Conservation (phyloP, 2,888 invertebrate species). For the Amaurobius ferox region DNA sequence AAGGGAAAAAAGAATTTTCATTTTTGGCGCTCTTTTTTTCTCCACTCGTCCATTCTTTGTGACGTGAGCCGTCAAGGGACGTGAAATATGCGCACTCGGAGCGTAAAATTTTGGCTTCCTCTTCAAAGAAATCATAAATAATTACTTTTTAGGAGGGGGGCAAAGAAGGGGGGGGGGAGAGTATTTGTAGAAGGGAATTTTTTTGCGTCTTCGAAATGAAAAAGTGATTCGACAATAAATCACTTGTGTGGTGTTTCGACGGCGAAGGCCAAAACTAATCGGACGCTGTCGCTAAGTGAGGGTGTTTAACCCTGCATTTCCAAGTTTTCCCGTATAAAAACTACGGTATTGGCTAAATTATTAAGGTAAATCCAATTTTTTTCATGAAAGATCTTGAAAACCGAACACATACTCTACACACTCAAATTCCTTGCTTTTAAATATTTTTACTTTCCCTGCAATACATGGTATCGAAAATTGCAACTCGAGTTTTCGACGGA, state of each 20-base stretch:
- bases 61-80: slow-evolving; percentile 57
- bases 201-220: slow-evolving; percentile 13
- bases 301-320: too few relatives aligned
- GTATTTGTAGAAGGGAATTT: slow-evolving; percentile 29
- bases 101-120: slow-evolving; percentile 71
- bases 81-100: slow-evolving; percentile 65
- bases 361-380: too few relatives aligned
- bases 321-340: too few relatives aligned
- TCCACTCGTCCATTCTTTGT: slow-evolving; percentile 30
- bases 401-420: too few relatives aligned
- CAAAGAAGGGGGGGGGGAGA: not conserved
- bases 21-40: slow-evolving; percentile 40
- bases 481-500: too few relatives aligned
- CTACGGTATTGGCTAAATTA: too few relatives aligned
- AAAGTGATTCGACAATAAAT: slow-evolving; percentile 20
- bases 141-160: slow-evolving; percentile 67
- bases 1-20: slow-evolving; percentile 24
- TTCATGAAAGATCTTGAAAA: too few relatives aligned
- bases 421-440: too few relatives aligned
- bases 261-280: slow-evolving; percentile 51
- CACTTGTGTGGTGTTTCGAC: slow-evolving; percentile 13
- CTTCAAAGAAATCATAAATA: slow-evolving; percentile 73
- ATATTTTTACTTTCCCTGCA: too few relatives aligned
- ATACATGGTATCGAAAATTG: too few relatives aligned
- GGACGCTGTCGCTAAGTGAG: slow-evolving; percentile 29